These are phyloP conservation scores for Trematocara zebra DNA, from an alignment of 2,113 vertebrate species.

Conservation along the genomic window DNA sequence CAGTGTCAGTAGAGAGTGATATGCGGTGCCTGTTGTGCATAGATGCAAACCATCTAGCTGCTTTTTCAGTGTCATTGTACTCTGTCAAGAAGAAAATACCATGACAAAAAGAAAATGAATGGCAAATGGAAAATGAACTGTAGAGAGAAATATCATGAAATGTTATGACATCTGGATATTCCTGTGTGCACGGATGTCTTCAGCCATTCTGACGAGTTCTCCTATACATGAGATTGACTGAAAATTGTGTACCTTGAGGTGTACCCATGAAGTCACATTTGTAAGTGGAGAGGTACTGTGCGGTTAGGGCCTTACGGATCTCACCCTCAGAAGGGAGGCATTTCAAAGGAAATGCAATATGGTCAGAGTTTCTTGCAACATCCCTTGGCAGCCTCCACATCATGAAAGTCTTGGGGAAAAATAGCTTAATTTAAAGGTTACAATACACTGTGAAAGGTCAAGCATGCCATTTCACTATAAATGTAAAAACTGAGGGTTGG, in stretches of 20 bases:
- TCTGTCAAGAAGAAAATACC: conserved; percentile 45
- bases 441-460: not conserved
- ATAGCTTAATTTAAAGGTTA: conserved; percentile 7
- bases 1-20: conserved; percentile 51
- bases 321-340: conserved; percentile 41
- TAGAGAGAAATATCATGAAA: not conserved
- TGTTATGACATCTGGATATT: not conserved
- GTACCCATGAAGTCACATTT: conserved; percentile 71
- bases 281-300: conserved; percentile 73
- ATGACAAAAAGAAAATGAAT: not conserved
- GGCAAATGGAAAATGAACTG: not conserved
- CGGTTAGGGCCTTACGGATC: conserved; percentile 51
- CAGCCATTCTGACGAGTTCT: not conserved
- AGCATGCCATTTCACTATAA: not conserved
- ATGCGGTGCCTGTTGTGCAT: conserved; percentile 26
- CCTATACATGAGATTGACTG: not conserved
- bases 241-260: conserved; percentile 59
- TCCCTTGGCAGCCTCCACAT: conserved; percentile 66
- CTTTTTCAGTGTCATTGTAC: conserved; percentile 35
- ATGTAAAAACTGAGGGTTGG: conserved; percentile 12
- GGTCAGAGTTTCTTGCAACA: not conserved
- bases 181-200: not conserved
- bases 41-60: not conserved
- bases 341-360: conserved; percentile 36
- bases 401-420: conserved; percentile 42